Base-by-base conservation (phyloP, 2,888 invertebrate species). In the Drosophila anceps region DNA sequence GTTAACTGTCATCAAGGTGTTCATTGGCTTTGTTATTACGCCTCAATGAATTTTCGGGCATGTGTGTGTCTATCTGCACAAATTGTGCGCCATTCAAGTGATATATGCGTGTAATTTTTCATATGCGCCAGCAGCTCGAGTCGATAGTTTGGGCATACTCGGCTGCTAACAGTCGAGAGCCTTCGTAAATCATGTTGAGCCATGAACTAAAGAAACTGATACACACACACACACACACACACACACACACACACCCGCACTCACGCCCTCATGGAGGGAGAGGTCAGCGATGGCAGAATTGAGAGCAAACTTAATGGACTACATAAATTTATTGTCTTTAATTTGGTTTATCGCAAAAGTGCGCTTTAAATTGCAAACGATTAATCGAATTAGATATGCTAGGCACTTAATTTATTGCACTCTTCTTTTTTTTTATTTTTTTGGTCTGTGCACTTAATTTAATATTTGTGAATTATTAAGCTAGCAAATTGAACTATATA, bases 1-100 rank as follows among this genome's bases (percentile, higher is more conserved):
- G 90, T 82, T 89, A 82, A 85, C 80, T 90, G 88, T 85, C 90
- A 86, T 90, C 88, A 90, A 90, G 85, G 90, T 86, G 88, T 86
- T 81, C 90, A 86, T 90, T 86, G 90, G 88, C 90, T 86, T 90
- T 86, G 90, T 90, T 90, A 88, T 88, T 88, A 88, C 82, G 81
- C 88, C 90, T 84, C 90, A 88, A 84, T 88, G 84, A 88, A 85
- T 90, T 85, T 76, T 60, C 66, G 79, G 79, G 53, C 9, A 24
- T 53, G 51, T 31, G 50, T 53, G 51, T 35, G 37, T 53, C 68
- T 69, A 65, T 61, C 69, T 66, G 67, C 77, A 81, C 79, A 79
- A 79, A 81, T 82, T 79, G 79, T 79, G 58, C 70, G 57, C 81
- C 83, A 82, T 82, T 79, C 79, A 79, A 79, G 82, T 81, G 83